Evolutionary conservation across 2,113 vertebrate species (phyloP).

Genomic region (Anser brachyrhynchus): DNA sequence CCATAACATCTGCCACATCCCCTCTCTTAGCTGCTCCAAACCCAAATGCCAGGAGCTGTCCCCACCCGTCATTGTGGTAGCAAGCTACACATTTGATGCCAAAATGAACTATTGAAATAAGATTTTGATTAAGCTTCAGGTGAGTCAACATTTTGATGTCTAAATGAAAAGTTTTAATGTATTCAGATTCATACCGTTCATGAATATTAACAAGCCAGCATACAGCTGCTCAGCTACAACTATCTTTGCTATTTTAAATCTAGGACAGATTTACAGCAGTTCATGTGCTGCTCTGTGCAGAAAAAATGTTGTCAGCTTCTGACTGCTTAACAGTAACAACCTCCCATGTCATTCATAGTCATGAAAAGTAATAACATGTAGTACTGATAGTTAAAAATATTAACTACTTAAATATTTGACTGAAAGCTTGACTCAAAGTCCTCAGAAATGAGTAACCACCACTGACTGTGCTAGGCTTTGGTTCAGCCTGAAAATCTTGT

Average conservation of each 20-base stretch:
- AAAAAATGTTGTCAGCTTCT: neutral
- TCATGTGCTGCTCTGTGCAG: neutral
- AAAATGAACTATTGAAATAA: neutral
- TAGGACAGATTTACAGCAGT: neutral
- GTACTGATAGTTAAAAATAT: neutral
- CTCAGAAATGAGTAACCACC: neutral
- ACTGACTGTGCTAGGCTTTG: neutral
- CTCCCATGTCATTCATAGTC: neutral
- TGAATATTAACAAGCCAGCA: neutral
- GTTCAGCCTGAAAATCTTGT: neutral
- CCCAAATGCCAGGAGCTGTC: neutral
- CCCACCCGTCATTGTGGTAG: neutral
- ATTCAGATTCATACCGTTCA: neutral
- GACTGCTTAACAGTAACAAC: neutral
- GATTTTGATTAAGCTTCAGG: conserved; percentile 27
- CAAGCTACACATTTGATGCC: neutral
- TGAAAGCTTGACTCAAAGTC: neutral
- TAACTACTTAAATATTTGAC: neutral
- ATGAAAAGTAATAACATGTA: neutral
- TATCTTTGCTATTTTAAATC: neutral
- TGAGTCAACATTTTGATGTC: conserved; percentile 1
- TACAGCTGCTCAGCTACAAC: neutral
- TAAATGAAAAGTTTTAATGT: neutral
- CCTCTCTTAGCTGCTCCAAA: neutral
- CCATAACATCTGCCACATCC: neutral